Percentiles rank a stretch among this genome's conserved stretches.
phyloP scores from a whole-genome alignment of 2,113 vertebrate genomes.

The Amia ocellicauda region DNA sequence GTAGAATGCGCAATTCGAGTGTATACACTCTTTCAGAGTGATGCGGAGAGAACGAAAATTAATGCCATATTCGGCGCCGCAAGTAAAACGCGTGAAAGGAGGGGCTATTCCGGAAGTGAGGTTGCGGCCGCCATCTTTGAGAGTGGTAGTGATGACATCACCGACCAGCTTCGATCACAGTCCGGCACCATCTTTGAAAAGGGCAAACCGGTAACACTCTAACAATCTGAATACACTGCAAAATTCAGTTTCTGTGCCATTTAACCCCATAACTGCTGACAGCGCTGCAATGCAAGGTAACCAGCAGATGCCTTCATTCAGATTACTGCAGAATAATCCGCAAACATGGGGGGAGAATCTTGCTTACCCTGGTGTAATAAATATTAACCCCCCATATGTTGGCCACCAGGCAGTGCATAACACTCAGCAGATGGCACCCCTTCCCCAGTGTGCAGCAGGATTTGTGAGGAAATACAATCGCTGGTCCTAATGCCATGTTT shows the following conservation, averaged over 20 bases:
- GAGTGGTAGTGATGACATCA: not conserved
- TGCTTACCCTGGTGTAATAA: not conserved
- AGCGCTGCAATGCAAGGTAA: too few relatives aligned
- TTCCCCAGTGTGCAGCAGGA: not conserved
- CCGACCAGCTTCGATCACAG: too few relatives aligned
- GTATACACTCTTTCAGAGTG: not conserved
- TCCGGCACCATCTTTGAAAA: too few relatives aligned
- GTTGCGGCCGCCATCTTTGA: not conserved
- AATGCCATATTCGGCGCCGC: too few relatives aligned
- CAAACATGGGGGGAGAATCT: not conserved
- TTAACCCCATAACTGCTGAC: not conserved
- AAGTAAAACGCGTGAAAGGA: too few relatives aligned
- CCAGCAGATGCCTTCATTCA: not conserved
- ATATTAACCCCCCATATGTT: not conserved
- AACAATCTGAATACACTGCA: not conserved
- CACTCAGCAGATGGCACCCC: not conserved
- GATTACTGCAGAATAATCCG: not conserved
- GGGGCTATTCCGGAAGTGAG: too few relatives aligned
- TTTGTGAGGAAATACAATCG: not conserved
- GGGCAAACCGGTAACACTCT: not conserved
- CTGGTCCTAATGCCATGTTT: not conserved
- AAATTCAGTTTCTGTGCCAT: not conserved
- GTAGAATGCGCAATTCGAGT: not conserved
- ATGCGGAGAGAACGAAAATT: not conserved
- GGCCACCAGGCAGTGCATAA: not conserved